These are phyloP conservation scores for Trissoscelio sp. DNA, from an alignment of 2,888 invertebrate species.

Conservation along the genomic window DNA sequence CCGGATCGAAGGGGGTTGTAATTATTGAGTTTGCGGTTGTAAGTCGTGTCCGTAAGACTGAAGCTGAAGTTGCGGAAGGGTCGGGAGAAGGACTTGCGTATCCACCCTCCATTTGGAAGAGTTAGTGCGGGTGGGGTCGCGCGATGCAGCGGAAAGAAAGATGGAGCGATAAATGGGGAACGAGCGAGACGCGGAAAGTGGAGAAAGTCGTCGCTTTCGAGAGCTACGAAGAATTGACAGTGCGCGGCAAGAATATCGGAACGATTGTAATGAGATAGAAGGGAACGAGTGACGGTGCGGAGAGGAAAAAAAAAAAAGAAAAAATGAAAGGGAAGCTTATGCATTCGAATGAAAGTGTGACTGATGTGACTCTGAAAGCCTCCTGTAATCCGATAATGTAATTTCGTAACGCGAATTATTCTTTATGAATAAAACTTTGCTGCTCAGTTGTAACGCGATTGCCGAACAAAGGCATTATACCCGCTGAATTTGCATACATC, in stretches of 20 bases:
- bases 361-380: conserved; percentile 65
- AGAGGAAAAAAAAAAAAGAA: conserved; percentile 50
- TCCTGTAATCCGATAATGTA: conserved; percentile 59
- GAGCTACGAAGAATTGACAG: conserved; percentile 59
- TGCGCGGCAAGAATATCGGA: conserved; percentile 64
- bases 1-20: conserved; percentile 39
- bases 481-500: conserved; percentile 59
- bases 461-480: conserved; percentile 63
- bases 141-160: conserved; percentile 31
- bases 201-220: conserved; percentile 56
- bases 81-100: conserved; percentile 23
- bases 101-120: conserved; percentile 39
- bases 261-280: conserved; percentile 65
- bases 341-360: conserved; percentile 67
- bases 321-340: conserved; percentile 65
- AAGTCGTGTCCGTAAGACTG: conserved; percentile 48
- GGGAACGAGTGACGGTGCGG: conserved; percentile 31
- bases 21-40: conserved; percentile 61
- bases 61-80: conserved; percentile 28
- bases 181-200: conserved; percentile 33
- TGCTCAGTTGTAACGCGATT: conserved; percentile 60
- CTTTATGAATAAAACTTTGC: conserved; percentile 66
- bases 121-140: conserved; percentile 27
- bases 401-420: conserved; percentile 65
- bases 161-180: conserved; percentile 47